These are phyloP conservation scores for Brachyhypopomus gauderio DNA, from an alignment of 2,113 vertebrate species.

Conservation along the genomic window DNA sequence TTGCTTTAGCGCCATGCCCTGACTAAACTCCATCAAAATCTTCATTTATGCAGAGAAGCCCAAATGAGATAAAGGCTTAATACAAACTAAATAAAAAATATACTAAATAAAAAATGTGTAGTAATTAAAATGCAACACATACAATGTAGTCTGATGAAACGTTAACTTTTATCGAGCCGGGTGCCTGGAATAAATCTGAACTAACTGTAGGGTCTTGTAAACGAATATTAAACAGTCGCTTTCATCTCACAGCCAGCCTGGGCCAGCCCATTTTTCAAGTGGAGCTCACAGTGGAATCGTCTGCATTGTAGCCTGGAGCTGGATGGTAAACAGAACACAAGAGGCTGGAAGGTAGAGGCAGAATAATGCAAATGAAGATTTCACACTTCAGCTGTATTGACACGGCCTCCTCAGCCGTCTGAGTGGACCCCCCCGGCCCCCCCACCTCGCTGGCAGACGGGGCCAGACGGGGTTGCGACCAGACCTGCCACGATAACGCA, in stretches of 20 bases:
- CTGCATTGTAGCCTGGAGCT: background rate
- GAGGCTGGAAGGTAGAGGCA: conserved; percentile 3
- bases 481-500: background rate
- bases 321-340: background rate
- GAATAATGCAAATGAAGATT: conserved; percentile 11
- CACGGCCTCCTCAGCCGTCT: background rate
- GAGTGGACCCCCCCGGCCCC: background rate
- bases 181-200: conserved; percentile 16
- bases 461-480: background rate
- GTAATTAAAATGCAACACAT: background rate
- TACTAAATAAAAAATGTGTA: background rate
- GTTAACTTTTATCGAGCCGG: background rate
- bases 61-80: background rate
- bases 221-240: conserved; percentile 10
- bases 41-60: background rate
- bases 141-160: conserved; percentile 18
- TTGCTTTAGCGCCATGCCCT: background rate
- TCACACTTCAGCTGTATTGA: background rate
- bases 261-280: conserved; percentile 15
- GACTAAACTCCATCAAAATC: background rate
- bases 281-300: background rate
- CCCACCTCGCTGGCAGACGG: background rate
- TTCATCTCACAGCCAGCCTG: conserved; percentile 7
- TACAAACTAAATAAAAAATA: background rate
- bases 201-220: conserved; percentile 17